phyloP scores from a whole-genome alignment of 2,888 invertebrate genomes.

The Dioctria linearis region DNA sequence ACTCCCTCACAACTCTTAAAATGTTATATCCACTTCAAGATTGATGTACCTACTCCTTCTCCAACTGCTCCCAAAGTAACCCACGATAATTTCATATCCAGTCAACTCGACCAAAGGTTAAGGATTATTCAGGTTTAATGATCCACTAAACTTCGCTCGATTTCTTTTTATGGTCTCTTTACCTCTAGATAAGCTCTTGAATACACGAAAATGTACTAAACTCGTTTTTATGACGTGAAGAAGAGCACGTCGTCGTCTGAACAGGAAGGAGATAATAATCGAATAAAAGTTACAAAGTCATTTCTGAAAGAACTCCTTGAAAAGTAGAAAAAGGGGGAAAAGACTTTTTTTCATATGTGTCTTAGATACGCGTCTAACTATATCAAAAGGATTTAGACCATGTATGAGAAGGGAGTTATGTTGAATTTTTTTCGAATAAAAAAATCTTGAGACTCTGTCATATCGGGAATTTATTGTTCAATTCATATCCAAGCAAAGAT shows the following conservation, averaged over 20 bases:
- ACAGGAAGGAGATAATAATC: constrained; percentile 6
- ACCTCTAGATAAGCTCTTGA: constrained; percentile 44
- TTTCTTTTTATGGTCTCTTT: constrained; percentile 46
- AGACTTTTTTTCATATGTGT: constrained; percentile 11
- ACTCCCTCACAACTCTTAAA: background rate
- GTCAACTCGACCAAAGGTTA: constrained; percentile 44
- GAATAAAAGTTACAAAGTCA: background rate
- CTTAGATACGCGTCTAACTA: background rate
- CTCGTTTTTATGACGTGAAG: constrained; percentile 39
- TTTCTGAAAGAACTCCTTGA: constrained; percentile 25
- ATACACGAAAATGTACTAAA: constrained; percentile 13
- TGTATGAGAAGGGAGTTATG: background rate
- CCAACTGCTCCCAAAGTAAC: constrained; percentile 24
- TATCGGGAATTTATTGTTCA: constrained; percentile 14
- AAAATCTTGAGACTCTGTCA: too few relatives aligned
- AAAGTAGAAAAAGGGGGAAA: background rate
- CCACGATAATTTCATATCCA: constrained; percentile 20
- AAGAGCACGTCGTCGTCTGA: constrained; percentile 41
- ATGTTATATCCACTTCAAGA: constrained; percentile 27
- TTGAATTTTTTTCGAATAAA: too few relatives aligned
- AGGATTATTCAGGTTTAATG: constrained; percentile 47
- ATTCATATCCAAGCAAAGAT: constrained; percentile 1
- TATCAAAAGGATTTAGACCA: background rate
- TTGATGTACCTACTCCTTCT: constrained; percentile 12
- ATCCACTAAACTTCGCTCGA: constrained; percentile 47